These are phyloP conservation scores for Phalacrocorax brasilianus DNA, from an alignment of 2,113 vertebrate species.

Conservation along the genomic window DNA sequence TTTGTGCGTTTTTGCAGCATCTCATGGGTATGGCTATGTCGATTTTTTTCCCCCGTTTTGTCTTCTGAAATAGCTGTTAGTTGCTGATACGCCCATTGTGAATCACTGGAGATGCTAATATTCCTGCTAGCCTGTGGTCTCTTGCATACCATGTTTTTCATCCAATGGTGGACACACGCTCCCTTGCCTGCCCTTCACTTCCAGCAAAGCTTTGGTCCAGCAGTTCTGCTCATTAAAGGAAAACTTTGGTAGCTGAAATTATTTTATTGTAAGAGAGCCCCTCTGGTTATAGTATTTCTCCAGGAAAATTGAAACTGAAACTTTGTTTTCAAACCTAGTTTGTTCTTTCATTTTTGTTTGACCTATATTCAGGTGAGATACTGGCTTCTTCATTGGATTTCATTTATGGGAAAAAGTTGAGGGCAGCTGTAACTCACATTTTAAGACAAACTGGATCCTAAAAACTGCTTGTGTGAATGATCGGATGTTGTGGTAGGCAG, in stretches of 20 bases:
- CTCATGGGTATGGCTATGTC: neutral
- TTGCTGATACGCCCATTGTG: neutral
- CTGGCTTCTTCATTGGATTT: neutral
- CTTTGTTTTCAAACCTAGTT: neutral
- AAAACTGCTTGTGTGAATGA: neutral
- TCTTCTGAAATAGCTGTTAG: neutral
- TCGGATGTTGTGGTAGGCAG: neutral
- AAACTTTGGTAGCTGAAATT: neutral
- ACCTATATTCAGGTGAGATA: neutral
- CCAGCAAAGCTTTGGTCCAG: neutral
- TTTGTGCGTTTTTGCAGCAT: neutral
- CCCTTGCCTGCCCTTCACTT: neutral
- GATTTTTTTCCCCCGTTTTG: neutral
- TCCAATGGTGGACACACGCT: neutral
- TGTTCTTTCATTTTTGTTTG: neutral
- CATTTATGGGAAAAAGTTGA: neutral
- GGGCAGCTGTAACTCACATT: neutral
- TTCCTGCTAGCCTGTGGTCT: neutral
- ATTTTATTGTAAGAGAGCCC: neutral
- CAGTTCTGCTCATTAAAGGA: neutral
- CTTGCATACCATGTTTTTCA: neutral
- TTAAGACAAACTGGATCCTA: neutral
- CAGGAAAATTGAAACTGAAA: neutral
- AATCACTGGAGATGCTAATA: neutral
- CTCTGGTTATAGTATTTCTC: neutral